These are phyloP conservation scores for Carollia perspicillata DNA, from an alignment of 2,113 vertebrate species.

Conservation along the genomic window DNA sequence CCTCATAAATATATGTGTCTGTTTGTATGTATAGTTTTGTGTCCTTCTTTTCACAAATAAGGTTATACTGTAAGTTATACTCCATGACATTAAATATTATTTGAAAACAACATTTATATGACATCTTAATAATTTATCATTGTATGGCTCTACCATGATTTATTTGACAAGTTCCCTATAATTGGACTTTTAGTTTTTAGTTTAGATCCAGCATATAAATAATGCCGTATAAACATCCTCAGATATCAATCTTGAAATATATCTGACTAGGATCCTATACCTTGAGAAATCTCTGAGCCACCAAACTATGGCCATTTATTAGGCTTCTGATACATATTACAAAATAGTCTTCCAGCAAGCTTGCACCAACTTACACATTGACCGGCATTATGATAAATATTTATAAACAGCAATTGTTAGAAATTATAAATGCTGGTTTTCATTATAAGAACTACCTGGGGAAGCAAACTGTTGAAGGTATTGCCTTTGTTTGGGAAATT, in stretches of 20 bases:
- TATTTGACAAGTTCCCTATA: background rate
- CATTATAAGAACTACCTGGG: background rate
- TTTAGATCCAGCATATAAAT: background rate
- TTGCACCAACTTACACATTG: background rate
- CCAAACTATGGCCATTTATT: background rate
- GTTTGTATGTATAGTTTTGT: background rate
- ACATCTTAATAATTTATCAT: background rate
- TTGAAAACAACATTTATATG: conserved; percentile 13
- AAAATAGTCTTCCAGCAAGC: background rate
- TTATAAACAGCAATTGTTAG: background rate
- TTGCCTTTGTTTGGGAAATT: background rate
- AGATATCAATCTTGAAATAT: background rate
- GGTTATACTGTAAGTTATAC: background rate
- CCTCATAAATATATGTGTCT: background rate
- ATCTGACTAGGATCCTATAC: background rate
- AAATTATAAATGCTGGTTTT: background rate
- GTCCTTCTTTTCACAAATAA: conserved; percentile 18
- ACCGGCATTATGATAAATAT: background rate
- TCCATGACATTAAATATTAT: conserved; percentile 20
- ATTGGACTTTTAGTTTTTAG: background rate
- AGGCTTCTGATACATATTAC: background rate
- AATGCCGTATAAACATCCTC: background rate
- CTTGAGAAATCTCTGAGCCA: background rate
- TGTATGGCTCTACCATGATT: background rate
- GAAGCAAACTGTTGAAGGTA: background rate